Evolutionary conservation across 2,113 vertebrate genomes (phyloP).

Genomic region (Bucco capensis): DNA sequence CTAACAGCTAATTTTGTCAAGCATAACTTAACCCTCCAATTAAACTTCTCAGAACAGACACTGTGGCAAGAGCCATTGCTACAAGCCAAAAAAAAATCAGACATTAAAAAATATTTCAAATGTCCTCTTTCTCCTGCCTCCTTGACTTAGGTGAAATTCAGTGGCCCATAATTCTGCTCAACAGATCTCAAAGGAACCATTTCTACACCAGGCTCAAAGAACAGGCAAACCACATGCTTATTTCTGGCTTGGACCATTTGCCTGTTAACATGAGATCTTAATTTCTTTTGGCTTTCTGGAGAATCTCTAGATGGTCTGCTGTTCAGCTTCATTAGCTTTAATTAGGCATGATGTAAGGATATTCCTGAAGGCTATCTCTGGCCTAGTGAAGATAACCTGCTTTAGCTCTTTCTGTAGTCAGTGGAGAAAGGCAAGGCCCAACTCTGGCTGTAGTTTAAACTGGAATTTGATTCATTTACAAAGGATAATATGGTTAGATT

Average conservation of each 20-base stretch:
- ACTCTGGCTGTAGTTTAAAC: neutral
- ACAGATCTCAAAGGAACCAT: neutral
- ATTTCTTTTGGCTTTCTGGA: neutral
- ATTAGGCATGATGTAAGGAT: neutral
- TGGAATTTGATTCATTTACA: neutral
- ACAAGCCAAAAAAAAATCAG: neutral
- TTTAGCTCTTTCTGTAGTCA: neutral
- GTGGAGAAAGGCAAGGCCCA: neutral
- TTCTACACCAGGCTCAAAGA: neutral
- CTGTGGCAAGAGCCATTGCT: neutral
- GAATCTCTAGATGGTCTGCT: neutral
- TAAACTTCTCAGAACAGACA: neutral
- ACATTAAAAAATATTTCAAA: neutral
- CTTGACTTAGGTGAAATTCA: neutral
- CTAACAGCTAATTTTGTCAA: neutral
- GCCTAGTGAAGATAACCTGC: neutral
- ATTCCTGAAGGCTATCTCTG: neutral
- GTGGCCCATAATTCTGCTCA: neutral
- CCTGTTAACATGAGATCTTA: neutral
- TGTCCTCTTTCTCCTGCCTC: neutral
- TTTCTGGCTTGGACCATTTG: neutral
- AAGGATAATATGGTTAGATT: neutral
- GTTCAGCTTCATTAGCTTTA: neutral
- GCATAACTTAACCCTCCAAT: neutral
- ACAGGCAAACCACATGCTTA: fast-evolving